Conservation (phyloP, 2,113 vertebrate genomes). For the Arothron firmamentum region DNA sequence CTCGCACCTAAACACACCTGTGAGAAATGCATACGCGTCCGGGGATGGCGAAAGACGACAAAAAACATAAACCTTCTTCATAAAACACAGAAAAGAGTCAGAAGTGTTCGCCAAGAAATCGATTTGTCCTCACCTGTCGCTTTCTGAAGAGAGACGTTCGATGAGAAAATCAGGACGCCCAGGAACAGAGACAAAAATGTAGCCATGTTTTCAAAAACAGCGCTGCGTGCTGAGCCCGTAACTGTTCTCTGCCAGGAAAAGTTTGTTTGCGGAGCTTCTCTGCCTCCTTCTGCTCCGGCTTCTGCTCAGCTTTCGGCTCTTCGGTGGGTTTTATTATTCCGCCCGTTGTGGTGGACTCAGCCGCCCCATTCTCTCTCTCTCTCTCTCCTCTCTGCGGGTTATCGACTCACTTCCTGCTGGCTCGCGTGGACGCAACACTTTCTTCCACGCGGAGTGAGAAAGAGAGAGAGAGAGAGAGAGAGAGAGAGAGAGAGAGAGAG, state of each 20-base stretch:
- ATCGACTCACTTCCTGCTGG: conserved; percentile 49
- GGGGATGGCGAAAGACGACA: background rate
- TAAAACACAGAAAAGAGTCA: background rate
- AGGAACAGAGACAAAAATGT: conserved; percentile 48
- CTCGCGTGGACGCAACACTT: conserved; percentile 58
- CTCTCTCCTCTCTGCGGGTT: conserved; percentile 42
- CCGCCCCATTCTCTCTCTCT: conserved; percentile 59
- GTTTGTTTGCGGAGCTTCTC: conserved; percentile 2
- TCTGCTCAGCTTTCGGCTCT: background rate
- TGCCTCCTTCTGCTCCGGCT: conserved; percentile 1
- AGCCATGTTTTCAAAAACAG: conserved; percentile 62
- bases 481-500: conserved; percentile 21
- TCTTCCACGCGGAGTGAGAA: conserved; percentile 52
- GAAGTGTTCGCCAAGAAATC: background rate
- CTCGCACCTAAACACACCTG: conserved; percentile 53
- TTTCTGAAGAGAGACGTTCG: conserved; percentile 45
- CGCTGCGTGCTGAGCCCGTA: conserved; percentile 18
- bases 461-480: conserved; percentile 12
- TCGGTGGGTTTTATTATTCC: conserved; percentile 40
- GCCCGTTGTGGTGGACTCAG: conserved; percentile 33
- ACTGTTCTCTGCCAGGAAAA: conserved; percentile 38
- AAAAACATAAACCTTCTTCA: conserved; percentile 18
- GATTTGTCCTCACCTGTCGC: conserved; percentile 57
- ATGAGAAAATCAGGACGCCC: conserved; percentile 55
- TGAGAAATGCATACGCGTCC: conserved; percentile 3